These are phyloP conservation scores for Enhydra lutris DNA, from an alignment of 2,113 vertebrate genomes.

Conservation along the genomic window DNA sequence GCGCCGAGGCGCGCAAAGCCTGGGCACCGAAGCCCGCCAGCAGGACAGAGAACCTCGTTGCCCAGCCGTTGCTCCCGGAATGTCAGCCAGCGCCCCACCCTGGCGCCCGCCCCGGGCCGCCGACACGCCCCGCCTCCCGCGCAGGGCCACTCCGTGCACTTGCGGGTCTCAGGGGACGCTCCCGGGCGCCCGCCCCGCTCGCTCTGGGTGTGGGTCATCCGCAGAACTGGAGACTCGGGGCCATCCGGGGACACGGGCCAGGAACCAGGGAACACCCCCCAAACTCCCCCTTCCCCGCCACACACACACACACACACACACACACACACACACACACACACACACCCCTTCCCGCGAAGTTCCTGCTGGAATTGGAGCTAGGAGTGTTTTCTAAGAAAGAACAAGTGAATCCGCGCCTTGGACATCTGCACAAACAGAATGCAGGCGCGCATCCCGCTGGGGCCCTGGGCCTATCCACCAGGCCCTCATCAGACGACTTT, in stretches of 20 bases:
- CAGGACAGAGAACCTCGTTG: accelerated
- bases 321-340: too few species aligned
- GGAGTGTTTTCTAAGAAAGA: background rate
- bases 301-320: too few species aligned
- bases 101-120: background rate
- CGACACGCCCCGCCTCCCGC: background rate
- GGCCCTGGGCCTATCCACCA: background rate
- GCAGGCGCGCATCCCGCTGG: accelerated
- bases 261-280: background rate
- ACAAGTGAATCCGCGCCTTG: background rate
- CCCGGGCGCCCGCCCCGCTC: background rate
- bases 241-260: accelerated
- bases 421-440: accelerated
- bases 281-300: too few species aligned
- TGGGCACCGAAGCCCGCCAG: background rate
- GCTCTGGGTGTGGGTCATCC: too few species aligned
- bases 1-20: background rate
- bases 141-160: background rate
- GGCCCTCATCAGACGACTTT: background rate
- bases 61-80: accelerated
- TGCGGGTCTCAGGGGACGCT: background rate
- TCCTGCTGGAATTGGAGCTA: background rate
- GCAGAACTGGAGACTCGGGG: background rate
- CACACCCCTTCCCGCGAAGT: accelerated
- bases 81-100: background rate